phyloP scores from a whole-genome alignment of 1,140 invertebrate genomes.

The Diorhabda sublineata region DNA sequence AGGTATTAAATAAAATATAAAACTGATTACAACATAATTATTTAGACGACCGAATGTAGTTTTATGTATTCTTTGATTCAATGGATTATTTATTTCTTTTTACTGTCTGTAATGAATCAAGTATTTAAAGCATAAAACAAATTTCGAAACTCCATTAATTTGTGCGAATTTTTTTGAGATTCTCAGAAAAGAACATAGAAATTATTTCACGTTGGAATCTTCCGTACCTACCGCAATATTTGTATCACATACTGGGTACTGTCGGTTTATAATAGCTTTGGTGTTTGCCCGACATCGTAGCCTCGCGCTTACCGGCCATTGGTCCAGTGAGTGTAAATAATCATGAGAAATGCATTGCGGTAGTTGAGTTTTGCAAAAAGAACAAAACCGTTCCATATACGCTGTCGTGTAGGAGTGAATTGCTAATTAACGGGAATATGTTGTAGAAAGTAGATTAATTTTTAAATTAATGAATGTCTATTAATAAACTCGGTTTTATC shows the following conservation, averaged over 20 bases:
- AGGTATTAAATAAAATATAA: no score
- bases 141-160: no score
- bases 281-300: constrained; percentile 5
- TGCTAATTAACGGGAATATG: constrained; percentile 24
- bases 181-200: not conserved
- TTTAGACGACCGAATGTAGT: no score
- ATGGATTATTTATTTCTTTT: no score
- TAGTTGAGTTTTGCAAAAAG: constrained; percentile 15
- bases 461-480: constrained; percentile 18
- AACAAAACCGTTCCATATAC: constrained; percentile 12
- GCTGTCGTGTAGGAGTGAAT: constrained; percentile 21
- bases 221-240: not conserved
- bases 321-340: constrained; percentile 20
- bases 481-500: constrained; percentile 11
- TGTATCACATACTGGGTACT: constrained; percentile 14
- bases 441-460: constrained; percentile 19
- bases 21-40: no score
- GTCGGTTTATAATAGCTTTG: constrained; percentile 19
- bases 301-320: constrained; percentile 7
- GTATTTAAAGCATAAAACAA: no score
- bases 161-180: no score
- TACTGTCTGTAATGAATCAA: no score
- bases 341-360: constrained; percentile 22
- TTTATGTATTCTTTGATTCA: no score
- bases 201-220: not conserved